phyloP scores from a whole-genome alignment of 1,140 invertebrate genomes.

The Leptoteleia sp. region DNA sequence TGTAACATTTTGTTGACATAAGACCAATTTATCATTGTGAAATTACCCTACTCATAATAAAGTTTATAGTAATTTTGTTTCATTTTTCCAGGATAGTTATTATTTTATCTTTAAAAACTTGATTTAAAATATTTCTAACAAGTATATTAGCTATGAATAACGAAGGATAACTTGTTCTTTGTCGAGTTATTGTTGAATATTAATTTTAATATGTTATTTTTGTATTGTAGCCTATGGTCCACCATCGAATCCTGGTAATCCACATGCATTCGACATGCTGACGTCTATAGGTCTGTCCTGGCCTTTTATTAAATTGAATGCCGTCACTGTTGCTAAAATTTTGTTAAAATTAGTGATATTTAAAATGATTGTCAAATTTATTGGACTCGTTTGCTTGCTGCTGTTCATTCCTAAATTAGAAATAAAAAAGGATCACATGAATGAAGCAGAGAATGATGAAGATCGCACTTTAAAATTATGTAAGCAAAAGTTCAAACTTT shows the following conservation, averaged over 20 bases:
- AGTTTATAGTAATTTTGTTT: no score
- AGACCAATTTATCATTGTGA: no score
- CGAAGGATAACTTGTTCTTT: no score
- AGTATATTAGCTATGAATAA: no score
- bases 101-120: no score
- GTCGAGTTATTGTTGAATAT: no score
- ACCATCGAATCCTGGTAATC: constrained; percentile 51
- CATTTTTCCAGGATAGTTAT: no score
- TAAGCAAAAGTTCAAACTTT: no score
- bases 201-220: no score
- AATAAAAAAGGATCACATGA: constrained; percentile 65
- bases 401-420: constrained; percentile 88
- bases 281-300: constrained; percentile 72
- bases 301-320: constrained; percentile 84
- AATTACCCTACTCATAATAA: no score
- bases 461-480: constrained; percentile 14
- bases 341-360: constrained; percentile 87
- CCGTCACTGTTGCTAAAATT: constrained; percentile 87
- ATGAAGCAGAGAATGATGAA: constrained; percentile 67
- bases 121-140: no score
- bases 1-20: no score
- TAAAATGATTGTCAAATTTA: constrained; percentile 89
- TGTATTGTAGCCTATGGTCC: constrained; percentile 64
- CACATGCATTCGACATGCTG: constrained; percentile 78
- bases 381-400: constrained; percentile 86